Base-by-base conservation (phyloP, 2,888 invertebrate species). In the Phortica magna region DNA sequence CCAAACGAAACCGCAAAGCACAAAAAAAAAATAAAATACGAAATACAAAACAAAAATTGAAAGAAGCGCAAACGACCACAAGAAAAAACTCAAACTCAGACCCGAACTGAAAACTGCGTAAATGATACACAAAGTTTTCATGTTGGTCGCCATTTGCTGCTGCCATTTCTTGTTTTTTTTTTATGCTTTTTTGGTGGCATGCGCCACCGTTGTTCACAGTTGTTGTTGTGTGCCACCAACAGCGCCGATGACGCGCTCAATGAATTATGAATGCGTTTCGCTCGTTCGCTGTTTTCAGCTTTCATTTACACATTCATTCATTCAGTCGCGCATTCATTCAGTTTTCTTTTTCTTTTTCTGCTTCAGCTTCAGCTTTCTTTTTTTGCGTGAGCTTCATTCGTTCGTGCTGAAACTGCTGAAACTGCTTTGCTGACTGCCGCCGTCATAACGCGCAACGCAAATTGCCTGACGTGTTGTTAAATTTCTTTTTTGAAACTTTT, bases 221-320 rank as follows among this genome's bases (percentile, higher is more conserved):
- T 59, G 53, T n/a, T 59, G 59, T 59, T 17, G 9, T 65, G 5
- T n/a, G 70, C 14, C 65, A 71, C 55, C 22, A 53, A 22, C 70
- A 39, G 48, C 42, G 42, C 12, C 68, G 68, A 14, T 68, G 68
- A 68, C 48, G 68, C 39, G 70, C 70, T 71, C 70, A 71, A 53
- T 71, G 70, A 71, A 71, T 71, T 55, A 71, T 71, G 70, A 71
- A 71, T 71, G 53, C 70, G n/a, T 55, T 71, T 22, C 31, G 55
- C 53, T 12, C 31, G 10, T 55, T 53, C 70, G 43, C 17, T 68
- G 61, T 61, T 61, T 55, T 17, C 14, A 17, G 14, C 55, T 55
- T 55, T 55, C 55, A 17, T 55, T 55, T 17, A 55, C 17, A 19
- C 59, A 17, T 59, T 59, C 17, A 22, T 59, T 59, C 19, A 10